Percentiles rank a stretch among this genome's conserved stretches.
Evolutionary conservation across 2,888 invertebrate species (phyloP).

Genomic region (Xylota sylvarum): DNA sequence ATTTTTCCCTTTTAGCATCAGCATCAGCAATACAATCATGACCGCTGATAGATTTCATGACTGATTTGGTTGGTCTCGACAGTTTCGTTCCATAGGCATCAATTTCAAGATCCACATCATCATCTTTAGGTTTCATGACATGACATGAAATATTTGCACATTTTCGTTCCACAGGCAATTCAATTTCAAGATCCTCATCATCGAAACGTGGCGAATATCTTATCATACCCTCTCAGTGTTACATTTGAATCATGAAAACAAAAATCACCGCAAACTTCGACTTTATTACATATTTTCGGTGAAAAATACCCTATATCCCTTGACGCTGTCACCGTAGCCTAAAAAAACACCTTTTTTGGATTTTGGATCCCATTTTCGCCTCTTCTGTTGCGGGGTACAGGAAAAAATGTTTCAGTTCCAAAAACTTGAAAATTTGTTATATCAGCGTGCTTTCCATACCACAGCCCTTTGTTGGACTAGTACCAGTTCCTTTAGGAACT

Average conservation of each 20-base stretch:
- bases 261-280: constrained; percentile 63
- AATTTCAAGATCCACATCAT: constrained; percentile 2
- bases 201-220: constrained; percentile 13
- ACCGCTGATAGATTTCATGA: too few relatives aligned
- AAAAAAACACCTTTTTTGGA: constrained; percentile 68
- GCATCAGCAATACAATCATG: too few relatives aligned
- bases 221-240: constrained; percentile 5
- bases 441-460: constrained; percentile 61
- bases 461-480: constrained; percentile 75
- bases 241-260: constrained; percentile 33
- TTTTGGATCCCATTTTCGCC: constrained; percentile 81
- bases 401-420: constrained; percentile 81
- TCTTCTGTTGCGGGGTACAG: too few relatives aligned
- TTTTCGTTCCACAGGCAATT: too few relatives aligned
- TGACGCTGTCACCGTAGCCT: constrained; percentile 81
- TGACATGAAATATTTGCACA: too few relatives aligned
- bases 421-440: constrained; percentile 79
- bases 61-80: too few relatives aligned
- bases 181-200: too few relatives aligned
- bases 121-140: too few relatives aligned
- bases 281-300: constrained; percentile 51
- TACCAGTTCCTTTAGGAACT: constrained; percentile 80
- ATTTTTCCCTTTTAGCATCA: neutral
- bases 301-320: constrained; percentile 79
- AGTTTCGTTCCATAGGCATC: neutral